A percentile compares a stretch with the other conserved stretches of the same genome.
Conservation (phyloP, 2,113 vertebrate genomes). For the Amblyornis subalaris region DNA sequence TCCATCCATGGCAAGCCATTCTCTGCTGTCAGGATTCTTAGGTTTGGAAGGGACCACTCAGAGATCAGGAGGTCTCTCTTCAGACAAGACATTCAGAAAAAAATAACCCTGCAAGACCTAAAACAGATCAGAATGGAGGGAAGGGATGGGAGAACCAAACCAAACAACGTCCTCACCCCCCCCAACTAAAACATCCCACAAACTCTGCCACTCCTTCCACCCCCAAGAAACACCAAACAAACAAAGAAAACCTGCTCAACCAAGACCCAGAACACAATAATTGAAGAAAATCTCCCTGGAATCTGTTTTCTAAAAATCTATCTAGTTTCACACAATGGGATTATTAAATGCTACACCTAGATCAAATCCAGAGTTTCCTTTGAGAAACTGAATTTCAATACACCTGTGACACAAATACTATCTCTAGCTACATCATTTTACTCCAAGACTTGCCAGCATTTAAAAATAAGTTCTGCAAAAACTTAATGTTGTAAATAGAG, state of each 20-base stretch:
- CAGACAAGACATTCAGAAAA: neutral
- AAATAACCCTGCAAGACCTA: neutral
- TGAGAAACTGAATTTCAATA: neutral
- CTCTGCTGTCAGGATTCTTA: neutral
- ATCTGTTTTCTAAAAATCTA: neutral
- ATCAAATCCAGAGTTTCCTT: neutral
- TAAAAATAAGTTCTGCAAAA: neutral
- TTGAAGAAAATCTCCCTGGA: neutral
- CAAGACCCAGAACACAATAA: neutral
- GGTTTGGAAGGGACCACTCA: neutral
- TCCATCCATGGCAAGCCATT: neutral
- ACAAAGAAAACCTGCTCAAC: neutral
- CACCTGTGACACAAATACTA: neutral
- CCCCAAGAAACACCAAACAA: neutral
- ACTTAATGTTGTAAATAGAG: neutral
- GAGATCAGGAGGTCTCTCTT: neutral
- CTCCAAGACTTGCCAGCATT: neutral
- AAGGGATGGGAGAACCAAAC: neutral
- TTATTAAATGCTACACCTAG: neutral
- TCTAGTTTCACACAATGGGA: neutral
- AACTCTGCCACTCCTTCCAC: fast-evolving
- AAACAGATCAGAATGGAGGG: neutral
- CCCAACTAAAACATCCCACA: fast-evolving
- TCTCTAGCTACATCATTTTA: neutral
- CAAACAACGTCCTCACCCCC: neutral